Percentiles rank a stretch among this genome's conserved stretches.
phyloP scores from a whole-genome alignment of 2,888 invertebrate species.

The Eupithecia subumbrata region DNA sequence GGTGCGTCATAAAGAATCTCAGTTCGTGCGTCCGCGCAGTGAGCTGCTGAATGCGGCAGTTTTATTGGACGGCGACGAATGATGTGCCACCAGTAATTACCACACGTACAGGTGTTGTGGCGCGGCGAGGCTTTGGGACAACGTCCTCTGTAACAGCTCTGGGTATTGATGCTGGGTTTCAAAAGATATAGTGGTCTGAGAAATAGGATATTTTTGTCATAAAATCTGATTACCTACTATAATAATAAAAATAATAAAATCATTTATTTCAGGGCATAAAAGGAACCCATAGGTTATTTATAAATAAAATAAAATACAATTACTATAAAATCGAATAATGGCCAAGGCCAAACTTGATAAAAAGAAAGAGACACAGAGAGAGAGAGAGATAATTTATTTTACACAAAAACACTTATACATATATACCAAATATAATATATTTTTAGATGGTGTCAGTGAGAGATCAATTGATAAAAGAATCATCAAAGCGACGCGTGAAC shows the following conservation, averaged over 20 bases:
- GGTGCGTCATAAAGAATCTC: conserved; percentile 21
- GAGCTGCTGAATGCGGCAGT: conserved; percentile 52
- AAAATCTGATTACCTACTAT: neutral
- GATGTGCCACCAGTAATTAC: conserved; percentile 34
- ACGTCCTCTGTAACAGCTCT: neutral
- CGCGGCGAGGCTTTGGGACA: neutral
- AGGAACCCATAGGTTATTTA: too few species aligned
- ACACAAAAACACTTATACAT: too few species aligned
- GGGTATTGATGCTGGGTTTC: neutral
- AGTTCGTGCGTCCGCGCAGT: conserved; percentile 31
- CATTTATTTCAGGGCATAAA: too few species aligned
- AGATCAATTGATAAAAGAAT: neutral
- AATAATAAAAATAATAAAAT: too few species aligned
- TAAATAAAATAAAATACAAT: too few species aligned
- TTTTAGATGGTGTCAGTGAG: neutral
- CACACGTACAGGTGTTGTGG: conserved; percentile 7
- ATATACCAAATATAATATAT: too few species aligned
- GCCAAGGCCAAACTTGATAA: neutral
- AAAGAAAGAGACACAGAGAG: neutral
- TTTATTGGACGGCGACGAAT: conserved; percentile 42
- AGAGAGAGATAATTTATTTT: too few species aligned
- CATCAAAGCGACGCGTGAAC: too few species aligned
- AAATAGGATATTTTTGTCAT: neutral
- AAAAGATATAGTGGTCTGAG: neutral
- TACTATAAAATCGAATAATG: neutral